phyloP scores from a whole-genome alignment of 1,140 invertebrate genomes.

The Brachionus plicatilis region DNA sequence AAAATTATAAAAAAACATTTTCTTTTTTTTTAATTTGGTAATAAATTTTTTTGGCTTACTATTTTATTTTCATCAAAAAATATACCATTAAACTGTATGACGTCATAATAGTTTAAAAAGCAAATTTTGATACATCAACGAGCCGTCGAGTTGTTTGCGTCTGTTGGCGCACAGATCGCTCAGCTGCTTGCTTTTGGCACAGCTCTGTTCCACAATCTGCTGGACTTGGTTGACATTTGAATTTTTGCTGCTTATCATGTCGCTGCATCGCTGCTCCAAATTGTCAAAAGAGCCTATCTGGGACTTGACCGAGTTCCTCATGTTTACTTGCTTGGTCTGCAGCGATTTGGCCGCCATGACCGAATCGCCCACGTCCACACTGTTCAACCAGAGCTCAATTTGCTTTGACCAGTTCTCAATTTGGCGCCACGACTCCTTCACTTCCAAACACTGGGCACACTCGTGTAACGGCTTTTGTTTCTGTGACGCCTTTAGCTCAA shows the following conservation, averaged over 20 bases:
- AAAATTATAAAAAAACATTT: too few species aligned
- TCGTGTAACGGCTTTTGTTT: background rate
- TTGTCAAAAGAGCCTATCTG: background rate
- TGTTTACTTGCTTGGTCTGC: background rate
- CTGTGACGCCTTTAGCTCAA: background rate
- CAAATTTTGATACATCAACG: too few species aligned
- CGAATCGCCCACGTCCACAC: background rate
- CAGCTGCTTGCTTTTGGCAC: too few species aligned
- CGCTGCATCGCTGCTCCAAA: background rate
- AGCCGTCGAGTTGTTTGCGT: too few species aligned
- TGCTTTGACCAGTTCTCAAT: background rate
- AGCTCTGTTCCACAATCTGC: too few species aligned
- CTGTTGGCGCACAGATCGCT: too few species aligned
- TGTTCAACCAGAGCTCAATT: background rate
- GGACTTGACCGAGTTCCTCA: background rate
- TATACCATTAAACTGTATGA: too few species aligned
- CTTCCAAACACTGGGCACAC: background rate
- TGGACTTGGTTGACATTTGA: background rate
- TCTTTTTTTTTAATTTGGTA: too few species aligned
- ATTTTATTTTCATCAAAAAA: too few species aligned
- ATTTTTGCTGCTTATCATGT: background rate
- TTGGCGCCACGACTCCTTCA: background rate
- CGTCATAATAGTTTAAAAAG: too few species aligned
- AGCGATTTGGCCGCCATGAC: background rate
- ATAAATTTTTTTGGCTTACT: too few species aligned